phyloP scores from a whole-genome alignment of 2,113 vertebrate species.

The Rhegmatorhina hoffmannsi region DNA sequence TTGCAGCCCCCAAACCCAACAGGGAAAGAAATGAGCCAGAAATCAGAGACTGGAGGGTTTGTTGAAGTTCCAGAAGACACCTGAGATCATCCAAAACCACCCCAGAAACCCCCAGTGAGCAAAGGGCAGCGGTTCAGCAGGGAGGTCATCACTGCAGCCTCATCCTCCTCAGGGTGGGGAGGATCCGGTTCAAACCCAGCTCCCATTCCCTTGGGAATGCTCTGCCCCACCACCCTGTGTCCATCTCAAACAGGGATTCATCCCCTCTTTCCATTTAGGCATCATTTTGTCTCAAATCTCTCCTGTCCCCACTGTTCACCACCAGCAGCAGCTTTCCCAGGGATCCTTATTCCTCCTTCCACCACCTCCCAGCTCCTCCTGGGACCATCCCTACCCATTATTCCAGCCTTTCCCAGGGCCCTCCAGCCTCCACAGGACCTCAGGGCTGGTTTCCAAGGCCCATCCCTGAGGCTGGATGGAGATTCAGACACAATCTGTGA shows the following conservation, averaged over 20 bases:
- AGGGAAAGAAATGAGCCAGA: not conserved
- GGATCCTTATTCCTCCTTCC: not conserved
- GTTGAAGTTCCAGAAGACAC: fast-evolving
- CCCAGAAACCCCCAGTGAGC: not conserved
- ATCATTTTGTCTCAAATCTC: not conserved
- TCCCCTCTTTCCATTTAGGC: not conserved
- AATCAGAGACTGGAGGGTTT: not conserved
- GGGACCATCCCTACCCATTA: fast-evolving
- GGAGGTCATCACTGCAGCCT: not conserved
- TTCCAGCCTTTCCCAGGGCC: not conserved
- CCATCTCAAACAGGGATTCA: not conserved
- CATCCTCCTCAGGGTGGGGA: not conserved
- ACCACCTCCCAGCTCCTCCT: not conserved
- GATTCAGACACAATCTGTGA: not conserved
- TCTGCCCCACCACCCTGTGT: not conserved
- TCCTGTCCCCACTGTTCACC: not conserved
- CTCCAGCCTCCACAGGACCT: fast-evolving
- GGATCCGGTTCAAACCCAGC: not conserved
- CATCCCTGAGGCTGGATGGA: not conserved
- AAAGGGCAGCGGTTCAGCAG: fast-evolving
- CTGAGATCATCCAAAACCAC: not conserved
- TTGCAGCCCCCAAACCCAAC: not conserved
- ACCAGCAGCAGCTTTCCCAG: not conserved
- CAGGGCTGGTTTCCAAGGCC: not conserved
- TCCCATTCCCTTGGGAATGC: not conserved